phyloP scores from a whole-genome alignment of 2,113 vertebrate species.

The Ibidorhyncha struthersii region DNA sequence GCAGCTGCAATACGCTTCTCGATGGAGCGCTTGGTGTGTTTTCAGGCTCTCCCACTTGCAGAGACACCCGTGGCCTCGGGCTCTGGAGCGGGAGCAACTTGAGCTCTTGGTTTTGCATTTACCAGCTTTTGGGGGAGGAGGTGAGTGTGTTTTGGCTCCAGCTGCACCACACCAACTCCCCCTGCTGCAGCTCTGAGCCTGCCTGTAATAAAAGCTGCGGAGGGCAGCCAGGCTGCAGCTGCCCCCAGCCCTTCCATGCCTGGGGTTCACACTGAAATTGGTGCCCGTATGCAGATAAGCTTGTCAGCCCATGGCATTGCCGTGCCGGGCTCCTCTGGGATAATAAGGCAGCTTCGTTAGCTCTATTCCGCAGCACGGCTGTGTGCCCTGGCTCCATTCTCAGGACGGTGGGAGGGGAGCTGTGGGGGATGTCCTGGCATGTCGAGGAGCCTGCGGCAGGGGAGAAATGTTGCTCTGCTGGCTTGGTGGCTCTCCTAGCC shows the following conservation, averaged over 20 bases:
- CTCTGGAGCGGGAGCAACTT: accelerated
- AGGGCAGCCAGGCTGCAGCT: neutral
- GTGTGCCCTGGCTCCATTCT: accelerated
- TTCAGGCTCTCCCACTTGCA: accelerated
- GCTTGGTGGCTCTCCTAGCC: conserved; percentile 44
- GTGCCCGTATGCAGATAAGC: neutral
- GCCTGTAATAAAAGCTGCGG: neutral
- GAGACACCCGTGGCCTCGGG: neutral
- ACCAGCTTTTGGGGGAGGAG: neutral
- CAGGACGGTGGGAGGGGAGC: neutral
- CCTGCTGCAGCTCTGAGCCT: neutral
- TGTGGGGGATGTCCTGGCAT: neutral
- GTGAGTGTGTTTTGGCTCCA: neutral
- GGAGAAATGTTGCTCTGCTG: conserved; percentile 62
- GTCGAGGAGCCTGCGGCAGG: neutral
- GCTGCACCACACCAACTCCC: neutral
- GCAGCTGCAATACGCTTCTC: accelerated
- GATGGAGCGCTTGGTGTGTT: accelerated
- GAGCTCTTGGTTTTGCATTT: neutral
- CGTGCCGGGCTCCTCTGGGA: neutral
- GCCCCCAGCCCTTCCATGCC: too few species aligned
- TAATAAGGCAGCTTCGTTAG: neutral
- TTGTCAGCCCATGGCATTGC: accelerated
- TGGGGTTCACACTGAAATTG: neutral
- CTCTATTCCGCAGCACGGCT: accelerated